These are phyloP conservation scores for Ptilorrhoa leucosticta DNA, from an alignment of 2,113 vertebrate species.

Conservation along the genomic window DNA sequence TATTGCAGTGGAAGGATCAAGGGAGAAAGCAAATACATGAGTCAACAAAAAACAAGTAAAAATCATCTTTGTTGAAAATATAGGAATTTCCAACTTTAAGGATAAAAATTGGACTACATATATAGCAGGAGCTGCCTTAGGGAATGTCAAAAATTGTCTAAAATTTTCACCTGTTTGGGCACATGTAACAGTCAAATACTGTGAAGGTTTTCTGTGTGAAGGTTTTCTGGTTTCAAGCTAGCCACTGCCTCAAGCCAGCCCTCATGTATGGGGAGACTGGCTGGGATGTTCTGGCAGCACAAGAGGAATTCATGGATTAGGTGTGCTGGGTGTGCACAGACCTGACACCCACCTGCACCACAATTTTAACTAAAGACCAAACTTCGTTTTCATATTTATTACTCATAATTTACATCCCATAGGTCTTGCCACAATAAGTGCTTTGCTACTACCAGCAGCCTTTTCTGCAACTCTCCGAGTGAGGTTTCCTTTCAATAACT, in stretches of 20 bases:
- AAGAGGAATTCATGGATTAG: not conserved
- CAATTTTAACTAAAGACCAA: not conserved
- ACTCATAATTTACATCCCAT: not conserved
- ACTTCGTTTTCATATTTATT: not conserved
- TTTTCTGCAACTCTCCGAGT: not conserved
- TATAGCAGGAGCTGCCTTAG: not conserved
- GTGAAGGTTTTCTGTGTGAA: not conserved
- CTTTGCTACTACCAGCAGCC: not conserved
- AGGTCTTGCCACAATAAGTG: not conserved
- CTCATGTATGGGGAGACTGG: not conserved
- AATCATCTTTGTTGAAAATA: not conserved
- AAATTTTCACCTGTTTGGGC: not conserved
- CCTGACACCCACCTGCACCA: not conserved
- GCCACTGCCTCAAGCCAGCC: not conserved
- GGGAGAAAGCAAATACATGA: not conserved
- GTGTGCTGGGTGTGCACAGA: not conserved
- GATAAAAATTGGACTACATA: not conserved
- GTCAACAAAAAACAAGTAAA: not conserved
- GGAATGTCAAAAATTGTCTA: not conserved
- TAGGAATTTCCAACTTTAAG: not conserved
- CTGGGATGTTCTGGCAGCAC: not conserved
- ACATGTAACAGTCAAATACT: not conserved
- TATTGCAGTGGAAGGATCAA: not conserved
- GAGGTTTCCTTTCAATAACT: not conserved
- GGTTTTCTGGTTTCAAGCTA: not conserved